Percentiles rank a stretch among this genome's conserved stretches.
Evolutionary conservation across 2,797 vertebrate genomes (phyloP).

Genomic region (Gymnothorax javanicus): DNA sequence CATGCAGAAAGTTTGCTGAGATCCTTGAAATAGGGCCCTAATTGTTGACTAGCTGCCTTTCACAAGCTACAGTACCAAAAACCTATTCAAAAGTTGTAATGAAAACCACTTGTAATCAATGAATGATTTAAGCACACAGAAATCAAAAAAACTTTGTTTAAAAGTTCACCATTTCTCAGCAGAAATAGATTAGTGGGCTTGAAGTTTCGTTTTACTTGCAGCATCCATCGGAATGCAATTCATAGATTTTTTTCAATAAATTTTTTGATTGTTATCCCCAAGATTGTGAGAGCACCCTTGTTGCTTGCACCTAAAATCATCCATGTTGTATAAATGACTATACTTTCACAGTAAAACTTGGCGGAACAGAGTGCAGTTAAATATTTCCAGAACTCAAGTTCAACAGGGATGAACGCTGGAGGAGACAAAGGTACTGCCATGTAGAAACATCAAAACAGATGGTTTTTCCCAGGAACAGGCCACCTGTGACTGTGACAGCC

Average conservation of each 20-base stretch:
- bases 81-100: no score
- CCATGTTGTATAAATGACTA: neutral
- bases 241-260: neutral
- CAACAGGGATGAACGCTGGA: neutral
- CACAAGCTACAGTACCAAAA: no score
- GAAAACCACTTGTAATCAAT: no score
- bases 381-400: neutral
- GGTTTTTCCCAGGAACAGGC: neutral
- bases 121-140: no score
- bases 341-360: neutral
- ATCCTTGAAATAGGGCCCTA: no score
- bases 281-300: neutral
- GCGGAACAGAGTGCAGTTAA: neutral
- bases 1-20: no score
- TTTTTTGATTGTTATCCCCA: no score
- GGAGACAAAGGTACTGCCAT: neutral
- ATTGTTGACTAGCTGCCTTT: no score
- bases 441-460: neutral
- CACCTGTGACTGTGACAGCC: slow-evolving; percentile 14
- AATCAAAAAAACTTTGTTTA: no score
- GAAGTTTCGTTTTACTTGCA: neutral
- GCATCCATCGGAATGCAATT: neutral
- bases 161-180: no score
- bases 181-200: no score
- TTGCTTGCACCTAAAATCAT: neutral